Evolutionary conservation across 2,797 vertebrate species (phyloP).

Genomic region (Muraenolepis orangiensis): DNA sequence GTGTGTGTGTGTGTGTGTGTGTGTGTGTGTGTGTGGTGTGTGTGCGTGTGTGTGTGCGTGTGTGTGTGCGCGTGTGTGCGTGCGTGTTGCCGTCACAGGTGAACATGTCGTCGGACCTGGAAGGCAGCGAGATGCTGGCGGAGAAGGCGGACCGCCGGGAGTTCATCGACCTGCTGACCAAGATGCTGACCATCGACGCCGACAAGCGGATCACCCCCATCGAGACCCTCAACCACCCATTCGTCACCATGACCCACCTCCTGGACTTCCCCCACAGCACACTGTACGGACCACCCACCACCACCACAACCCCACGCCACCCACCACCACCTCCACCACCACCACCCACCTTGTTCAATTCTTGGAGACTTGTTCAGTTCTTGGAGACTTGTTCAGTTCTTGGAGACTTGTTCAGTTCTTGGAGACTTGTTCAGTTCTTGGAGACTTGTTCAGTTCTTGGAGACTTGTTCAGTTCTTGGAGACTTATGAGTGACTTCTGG

Average conservation of each 20-base stretch:
- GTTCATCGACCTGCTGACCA: slow-evolving; percentile 97
- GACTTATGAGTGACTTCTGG: too few relatives aligned
- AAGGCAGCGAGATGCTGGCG: slow-evolving; percentile 95
- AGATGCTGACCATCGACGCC: slow-evolving; percentile 98
- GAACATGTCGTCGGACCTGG: slow-evolving; percentile 95
- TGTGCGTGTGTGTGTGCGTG: background rate
- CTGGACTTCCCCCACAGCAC: slow-evolving; percentile 97
- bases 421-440: too few relatives aligned
- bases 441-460: too few relatives aligned
- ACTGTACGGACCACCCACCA: slow-evolving; percentile 77
- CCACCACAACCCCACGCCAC: too few relatives aligned
- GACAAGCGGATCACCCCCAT: slow-evolving; percentile 98
- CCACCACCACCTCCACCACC: too few relatives aligned
- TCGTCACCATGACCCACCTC: slow-evolving; percentile 96
- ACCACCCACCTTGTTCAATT: too few relatives aligned
- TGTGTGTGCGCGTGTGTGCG: slow-evolving; percentile 7
- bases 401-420: too few relatives aligned
- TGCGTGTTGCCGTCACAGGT: slow-evolving; percentile 75
- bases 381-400: too few relatives aligned
- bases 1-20: background rate
- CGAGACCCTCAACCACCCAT: slow-evolving; percentile 96
- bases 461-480: too few relatives aligned
- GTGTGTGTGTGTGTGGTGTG: too few relatives aligned
- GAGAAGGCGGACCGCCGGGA: slow-evolving; percentile 97
- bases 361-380: too few relatives aligned